Conservation (phyloP, 2,888 invertebrate genomes). For the Nebria salina region DNA sequence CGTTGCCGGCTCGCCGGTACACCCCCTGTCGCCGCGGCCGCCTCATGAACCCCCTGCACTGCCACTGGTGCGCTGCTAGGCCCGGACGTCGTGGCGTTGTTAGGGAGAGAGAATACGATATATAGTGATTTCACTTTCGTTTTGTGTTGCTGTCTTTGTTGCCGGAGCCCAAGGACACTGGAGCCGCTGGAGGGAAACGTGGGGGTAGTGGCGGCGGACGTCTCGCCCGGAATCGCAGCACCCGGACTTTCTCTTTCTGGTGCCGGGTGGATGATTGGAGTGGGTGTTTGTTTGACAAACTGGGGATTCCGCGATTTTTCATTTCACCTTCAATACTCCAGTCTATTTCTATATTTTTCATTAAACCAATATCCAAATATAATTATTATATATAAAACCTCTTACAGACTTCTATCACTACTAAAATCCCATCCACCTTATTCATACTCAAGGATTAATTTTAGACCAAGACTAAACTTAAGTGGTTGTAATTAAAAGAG, state of each 20-base stretch:
- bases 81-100: neutral
- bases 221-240: constrained; percentile 1
- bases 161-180: neutral
- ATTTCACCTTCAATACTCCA: neutral
- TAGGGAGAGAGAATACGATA: neutral
- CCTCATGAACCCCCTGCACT: constrained; percentile 20
- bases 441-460: too few species aligned
- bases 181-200: neutral
- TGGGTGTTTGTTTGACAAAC: neutral
- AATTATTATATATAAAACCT: neutral
- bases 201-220: neutral
- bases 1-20: constrained; percentile 31
- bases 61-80: constrained; percentile 28
- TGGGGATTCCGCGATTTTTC: neutral
- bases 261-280: neutral
- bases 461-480: too few species aligned
- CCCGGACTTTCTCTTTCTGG: neutral
- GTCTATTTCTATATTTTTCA: neutral
- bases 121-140: neutral
- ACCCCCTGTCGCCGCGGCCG: constrained; percentile 4
- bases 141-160: neutral
- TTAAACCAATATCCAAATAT: neutral
- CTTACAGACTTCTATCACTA: neutral
- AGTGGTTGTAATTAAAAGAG: too few species aligned
- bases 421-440: too few species aligned